These are phyloP conservation scores for Leptopilina drosophilae DNA, from an alignment of 2,888 invertebrate genomes.

Conservation along the genomic window DNA sequence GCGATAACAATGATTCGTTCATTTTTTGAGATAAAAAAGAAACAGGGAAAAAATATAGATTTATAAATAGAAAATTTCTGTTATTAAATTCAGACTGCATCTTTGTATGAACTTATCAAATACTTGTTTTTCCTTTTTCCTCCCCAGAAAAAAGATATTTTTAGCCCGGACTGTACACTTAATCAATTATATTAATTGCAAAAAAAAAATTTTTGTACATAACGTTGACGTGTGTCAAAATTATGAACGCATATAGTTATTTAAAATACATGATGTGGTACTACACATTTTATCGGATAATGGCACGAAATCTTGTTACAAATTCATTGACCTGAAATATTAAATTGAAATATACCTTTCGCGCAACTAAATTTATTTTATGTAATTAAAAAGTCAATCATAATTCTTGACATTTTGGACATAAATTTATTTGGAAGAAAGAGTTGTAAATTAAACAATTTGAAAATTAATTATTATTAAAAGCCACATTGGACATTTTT, in stretches of 20 bases:
- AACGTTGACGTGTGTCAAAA: not conserved
- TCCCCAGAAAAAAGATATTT: not conserved
- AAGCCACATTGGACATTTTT: too few species aligned
- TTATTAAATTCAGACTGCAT: slow-evolving; percentile 17
- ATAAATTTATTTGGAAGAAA: too few species aligned
- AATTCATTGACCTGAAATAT: not conserved
- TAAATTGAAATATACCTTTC: not conserved
- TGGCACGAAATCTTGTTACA: not conserved
- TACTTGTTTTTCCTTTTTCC: not conserved
- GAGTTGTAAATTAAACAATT: too few species aligned
- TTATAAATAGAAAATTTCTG: not conserved
- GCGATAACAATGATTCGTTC: not conserved
- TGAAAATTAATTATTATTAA: too few species aligned
- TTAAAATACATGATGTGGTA: not conserved
- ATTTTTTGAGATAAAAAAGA: not conserved
- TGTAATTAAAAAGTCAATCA: slow-evolving; percentile 1
- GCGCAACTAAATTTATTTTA: not conserved
- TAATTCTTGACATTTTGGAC: not conserved
- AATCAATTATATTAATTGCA: too few species aligned
- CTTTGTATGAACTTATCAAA: slow-evolving; percentile 31
- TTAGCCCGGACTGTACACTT: too few species aligned
- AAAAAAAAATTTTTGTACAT: not conserved
- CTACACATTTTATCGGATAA: not conserved
- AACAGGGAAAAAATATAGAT: too few species aligned
- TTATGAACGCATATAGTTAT: not conserved